Percentiles rank a stretch among this genome's conserved stretches.
These are phyloP conservation scores for Limnodromus scolopaceus DNA, from an alignment of 2,797 vertebrate species.

Conservation along the genomic window DNA sequence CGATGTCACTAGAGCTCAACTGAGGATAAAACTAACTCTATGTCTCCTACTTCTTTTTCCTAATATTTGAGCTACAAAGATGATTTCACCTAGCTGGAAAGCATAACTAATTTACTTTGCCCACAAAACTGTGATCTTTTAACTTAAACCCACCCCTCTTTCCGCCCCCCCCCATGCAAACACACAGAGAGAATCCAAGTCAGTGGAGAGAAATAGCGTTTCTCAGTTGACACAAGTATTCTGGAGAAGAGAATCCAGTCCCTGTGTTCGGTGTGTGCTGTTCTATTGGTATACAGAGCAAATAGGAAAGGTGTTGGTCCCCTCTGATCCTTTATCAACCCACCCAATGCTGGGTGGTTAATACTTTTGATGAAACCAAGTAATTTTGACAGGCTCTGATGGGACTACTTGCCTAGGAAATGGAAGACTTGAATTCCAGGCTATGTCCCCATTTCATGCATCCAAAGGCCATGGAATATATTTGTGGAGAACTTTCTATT, in stretches of 20 bases:
- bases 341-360: not conserved
- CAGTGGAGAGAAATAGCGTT: not conserved
- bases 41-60: not conserved
- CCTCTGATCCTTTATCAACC: not conserved
- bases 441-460: not conserved
- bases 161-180: no score
- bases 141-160: not conserved
- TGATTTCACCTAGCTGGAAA: not conserved
- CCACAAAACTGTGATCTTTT: not conserved
- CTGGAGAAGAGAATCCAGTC: not conserved
- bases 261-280: not conserved
- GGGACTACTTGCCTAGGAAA: not conserved
- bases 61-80: not conserved
- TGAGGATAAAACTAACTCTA: not conserved
- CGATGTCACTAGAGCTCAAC: not conserved
- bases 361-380: not conserved
- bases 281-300: not conserved
- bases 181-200: rapidly evolving
- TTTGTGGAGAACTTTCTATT: not conserved
- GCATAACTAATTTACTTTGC: not conserved
- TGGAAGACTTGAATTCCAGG: not conserved
- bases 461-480: not conserved
- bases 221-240: not conserved
- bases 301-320: not conserved
- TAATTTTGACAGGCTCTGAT: not conserved